Evolutionary conservation across 2,888 invertebrate species (phyloP).

Genomic region (Papilio elwesi): DNA sequence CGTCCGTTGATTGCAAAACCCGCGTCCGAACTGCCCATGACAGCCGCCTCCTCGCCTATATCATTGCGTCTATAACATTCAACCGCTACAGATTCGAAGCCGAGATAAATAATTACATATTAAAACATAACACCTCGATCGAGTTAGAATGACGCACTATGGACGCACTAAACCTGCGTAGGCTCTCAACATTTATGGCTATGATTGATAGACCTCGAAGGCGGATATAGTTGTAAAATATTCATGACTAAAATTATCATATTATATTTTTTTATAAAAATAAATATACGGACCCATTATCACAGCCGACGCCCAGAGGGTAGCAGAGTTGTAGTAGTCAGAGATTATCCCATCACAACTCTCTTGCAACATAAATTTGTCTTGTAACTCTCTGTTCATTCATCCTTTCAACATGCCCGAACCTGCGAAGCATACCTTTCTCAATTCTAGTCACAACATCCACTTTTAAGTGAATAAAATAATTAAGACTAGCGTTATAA

Average conservation of each 20-base stretch:
- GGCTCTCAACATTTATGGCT: neutral
- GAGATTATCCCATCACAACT: no score
- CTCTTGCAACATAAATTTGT: no score
- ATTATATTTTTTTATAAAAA: no score
- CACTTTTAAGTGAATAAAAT: no score
- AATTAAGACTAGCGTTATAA: no score
- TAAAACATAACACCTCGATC: neutral
- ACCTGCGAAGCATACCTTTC: no score
- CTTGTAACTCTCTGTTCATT: no score
- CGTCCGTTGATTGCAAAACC: conserved; percentile 25
- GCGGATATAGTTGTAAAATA: neutral
- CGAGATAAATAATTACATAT: neutral
- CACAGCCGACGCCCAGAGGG: no score
- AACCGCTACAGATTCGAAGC: conserved; percentile 1
- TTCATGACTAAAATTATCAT: neutral
- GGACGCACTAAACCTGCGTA: neutral
- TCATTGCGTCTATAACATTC: neutral
- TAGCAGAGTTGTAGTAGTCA: no score
- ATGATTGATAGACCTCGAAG: neutral
- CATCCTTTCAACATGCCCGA: no score
- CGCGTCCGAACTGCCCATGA: conserved; percentile 1
- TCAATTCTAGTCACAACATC: no score
- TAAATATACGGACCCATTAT: no score
- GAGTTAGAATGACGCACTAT: neutral
- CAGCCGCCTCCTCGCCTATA: conserved; percentile 1